These are phyloP conservation scores for Philopotamus ludificatus DNA, from an alignment of 1,140 invertebrate species.

Conservation along the genomic window DNA sequence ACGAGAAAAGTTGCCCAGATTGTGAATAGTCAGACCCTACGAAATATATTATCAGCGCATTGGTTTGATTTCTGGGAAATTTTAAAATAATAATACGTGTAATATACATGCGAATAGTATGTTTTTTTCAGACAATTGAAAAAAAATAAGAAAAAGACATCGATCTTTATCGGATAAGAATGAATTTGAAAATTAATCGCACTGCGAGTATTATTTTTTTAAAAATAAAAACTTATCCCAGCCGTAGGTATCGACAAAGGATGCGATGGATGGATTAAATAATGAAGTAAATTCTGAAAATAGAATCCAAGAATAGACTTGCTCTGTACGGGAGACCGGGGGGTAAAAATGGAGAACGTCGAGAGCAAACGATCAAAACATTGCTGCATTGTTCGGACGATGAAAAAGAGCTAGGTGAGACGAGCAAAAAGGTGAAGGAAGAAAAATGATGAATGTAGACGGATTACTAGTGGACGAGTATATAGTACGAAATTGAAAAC, in stretches of 20 bases:
- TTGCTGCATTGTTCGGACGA: neutral
- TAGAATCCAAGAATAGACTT: conserved; percentile 6
- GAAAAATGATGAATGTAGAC: conserved; percentile 2
- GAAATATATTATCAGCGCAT: neutral
- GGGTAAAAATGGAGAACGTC: conserved; percentile 1
- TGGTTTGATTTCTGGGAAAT: no score
- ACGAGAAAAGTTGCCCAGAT: no score
- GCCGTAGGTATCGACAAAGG: neutral
- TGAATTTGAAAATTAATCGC: no score
- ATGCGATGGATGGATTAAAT: neutral
- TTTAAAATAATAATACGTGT: no score
- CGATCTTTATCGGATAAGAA: no score
- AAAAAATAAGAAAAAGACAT: no score
- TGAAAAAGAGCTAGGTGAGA: neutral
- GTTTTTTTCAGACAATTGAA: no score
- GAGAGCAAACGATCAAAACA: conserved; percentile 2
- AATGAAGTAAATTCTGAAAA: conserved; percentile 16
- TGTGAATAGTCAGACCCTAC: no score
- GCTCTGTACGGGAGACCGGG: neutral
- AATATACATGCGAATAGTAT: no score
- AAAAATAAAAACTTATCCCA: no score
- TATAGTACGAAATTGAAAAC: no score
- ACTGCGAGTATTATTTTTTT: no score
- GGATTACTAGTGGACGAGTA: neutral
- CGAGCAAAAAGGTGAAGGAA: neutral